Base-by-base conservation (phyloP, 2,888 invertebrate genomes). In the Elmis aenea region DNA sequence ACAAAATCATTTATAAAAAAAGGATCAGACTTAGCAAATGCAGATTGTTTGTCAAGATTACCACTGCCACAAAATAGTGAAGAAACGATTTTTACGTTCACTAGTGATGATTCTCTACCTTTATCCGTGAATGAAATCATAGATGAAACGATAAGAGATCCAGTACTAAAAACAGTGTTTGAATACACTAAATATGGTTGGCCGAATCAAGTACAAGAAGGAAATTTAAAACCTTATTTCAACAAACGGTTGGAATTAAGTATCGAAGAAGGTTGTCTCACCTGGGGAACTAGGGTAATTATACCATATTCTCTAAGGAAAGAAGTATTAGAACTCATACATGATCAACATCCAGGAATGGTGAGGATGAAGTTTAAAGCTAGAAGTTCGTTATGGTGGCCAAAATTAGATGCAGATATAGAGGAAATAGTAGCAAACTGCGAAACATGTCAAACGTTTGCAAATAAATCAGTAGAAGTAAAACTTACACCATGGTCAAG, bases 1-100 rank as follows among this genome's bases (percentile, higher is more conserved):
- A 32, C 13, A 14, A 32, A 14, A 32, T 32, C 13, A 3, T 25
- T 12, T 32, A 32, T 32, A 18, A 21, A 15, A 32, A 27, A 25
- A 14, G 13, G 4, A 11, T 5, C 3, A 20, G 10, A 3, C 10
- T 33, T 10, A 10, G 8, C 8, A 29, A 36, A 36, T 14, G 36
- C 40, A 11, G 44, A 44, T 37, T 18, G 24, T 15, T 14, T 38
- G 21, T 38, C 40, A 18, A 15, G 43, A 15, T 18, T 42, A 23
- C 43, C 42, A n/a, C n/a, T n/a, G n/a, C n/a, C n/a, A n/a, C n/a
- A n/a, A n/a, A n/a, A n/a, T n/a, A n/a, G n/a, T n/a, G n/a, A n/a
- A n/a, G n/a, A n/a, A n/a, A n/a, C n/a, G n/a, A n/a, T n/a, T n/a
- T n/a, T n/a, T n/a, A n/a, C n/a, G n/a, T n/a, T n/a, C n/a, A n/a